Base-by-base conservation (phyloP, 1,140 invertebrate species). In the Sycobia sp. region DNA sequence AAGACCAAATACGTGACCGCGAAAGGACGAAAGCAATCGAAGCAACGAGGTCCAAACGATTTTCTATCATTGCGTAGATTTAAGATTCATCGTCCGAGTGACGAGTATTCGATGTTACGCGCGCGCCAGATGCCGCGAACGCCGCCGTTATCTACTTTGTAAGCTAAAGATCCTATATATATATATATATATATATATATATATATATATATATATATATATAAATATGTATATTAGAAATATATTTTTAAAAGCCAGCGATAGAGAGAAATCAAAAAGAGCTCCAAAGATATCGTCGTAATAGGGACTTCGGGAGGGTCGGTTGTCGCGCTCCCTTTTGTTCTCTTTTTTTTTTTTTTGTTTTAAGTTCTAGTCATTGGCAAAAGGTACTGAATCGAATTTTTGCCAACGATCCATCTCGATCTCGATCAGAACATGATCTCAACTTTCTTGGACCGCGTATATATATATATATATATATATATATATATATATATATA, bases 321-420 rank as follows among this genome's bases (percentile, higher is more conserved):
- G n/a, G n/a, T n/a, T n/a, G n/a, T 62, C 71, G 55, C 67, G 75
- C 78, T 77, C 76, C n/a, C 76, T 77, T 72, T 71, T 51, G 54
- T 69, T 64, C n/a, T n/a, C n/a, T n/a, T n/a, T n/a, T n/a, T n/a
- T n/a, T n/a, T n/a, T n/a, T n/a, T n/a, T n/a, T n/a, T n/a, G n/a
- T n/a, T n/a, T n/a, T n/a, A n/a, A n/a, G n/a, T n/a, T 81, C 77
- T 81, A 81, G 77, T 81, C 77, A 80, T 57, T 58, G 68, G 67
- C n/a, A n/a, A 58, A 47, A 57, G 54, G 44, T 63, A 57, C 61
- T 63, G 50, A 56, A 57, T 38, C 11, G 13, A 32, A n/a, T n/a
- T n/a, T n/a, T n/a, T n/a, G 43, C 18, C 47, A 47, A 32, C 53
- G 47, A 54, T 55, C 36, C n/a, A n/a, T n/a, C 16, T 71, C 66